A percentile compares a stretch with the other conserved stretches of the same genome.
These are phyloP conservation scores for Serrognathus titanus DNA, from an alignment of 2,888 invertebrate genomes.

Conservation along the genomic window DNA sequence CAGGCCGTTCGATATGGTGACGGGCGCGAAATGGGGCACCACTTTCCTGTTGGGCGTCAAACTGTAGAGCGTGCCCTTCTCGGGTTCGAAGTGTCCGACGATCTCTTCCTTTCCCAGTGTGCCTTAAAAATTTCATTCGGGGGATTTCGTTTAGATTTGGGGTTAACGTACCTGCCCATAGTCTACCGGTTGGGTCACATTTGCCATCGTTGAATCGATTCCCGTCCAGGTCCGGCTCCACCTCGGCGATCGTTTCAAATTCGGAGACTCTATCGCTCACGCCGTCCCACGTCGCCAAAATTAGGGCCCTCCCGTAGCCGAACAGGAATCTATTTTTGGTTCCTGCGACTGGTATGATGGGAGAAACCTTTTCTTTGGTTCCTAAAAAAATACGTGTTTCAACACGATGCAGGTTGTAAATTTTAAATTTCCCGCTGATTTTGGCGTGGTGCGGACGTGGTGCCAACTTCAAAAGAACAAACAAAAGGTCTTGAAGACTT, in stretches of 20 bases:
- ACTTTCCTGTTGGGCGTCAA: slow-evolving; percentile 29
- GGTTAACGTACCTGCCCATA: slow-evolving; percentile 60
- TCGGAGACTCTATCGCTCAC: slow-evolving; percentile 51
- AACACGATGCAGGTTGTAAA: too few relatives aligned
- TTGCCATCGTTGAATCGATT: slow-evolving; percentile 79
- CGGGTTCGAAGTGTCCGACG: slow-evolving; percentile 53
- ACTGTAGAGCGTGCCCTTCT: slow-evolving; percentile 55
- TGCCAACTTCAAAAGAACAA: too few relatives aligned
- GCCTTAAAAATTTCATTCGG: slow-evolving; percentile 41
- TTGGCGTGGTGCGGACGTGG: too few relatives aligned
- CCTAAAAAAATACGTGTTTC: too few relatives aligned
- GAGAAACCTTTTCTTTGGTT: slow-evolving; percentile 41
- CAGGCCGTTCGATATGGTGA: slow-evolving; percentile 74
- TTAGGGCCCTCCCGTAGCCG: slow-evolving; percentile 58
- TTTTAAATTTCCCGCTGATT: too few relatives aligned
- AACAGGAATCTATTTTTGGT: slow-evolving; percentile 60
- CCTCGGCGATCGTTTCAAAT: slow-evolving; percentile 53
- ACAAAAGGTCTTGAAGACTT: too few relatives aligned
- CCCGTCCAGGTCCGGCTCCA: slow-evolving; percentile 53
- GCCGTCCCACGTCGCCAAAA: slow-evolving; percentile 65
- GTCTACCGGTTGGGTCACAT: slow-evolving; percentile 67
- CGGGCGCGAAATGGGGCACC: slow-evolving; percentile 37
- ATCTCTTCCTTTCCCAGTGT: slow-evolving; percentile 57
- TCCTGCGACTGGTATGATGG: slow-evolving; percentile 64
- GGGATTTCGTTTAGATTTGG: too few relatives aligned